Percentiles rank a stretch among this genome's conserved stretches.
These are phyloP conservation scores for Acanthosoma haemorrhoidale DNA, from an alignment of 2,888 invertebrate genomes.

Conservation along the genomic window DNA sequence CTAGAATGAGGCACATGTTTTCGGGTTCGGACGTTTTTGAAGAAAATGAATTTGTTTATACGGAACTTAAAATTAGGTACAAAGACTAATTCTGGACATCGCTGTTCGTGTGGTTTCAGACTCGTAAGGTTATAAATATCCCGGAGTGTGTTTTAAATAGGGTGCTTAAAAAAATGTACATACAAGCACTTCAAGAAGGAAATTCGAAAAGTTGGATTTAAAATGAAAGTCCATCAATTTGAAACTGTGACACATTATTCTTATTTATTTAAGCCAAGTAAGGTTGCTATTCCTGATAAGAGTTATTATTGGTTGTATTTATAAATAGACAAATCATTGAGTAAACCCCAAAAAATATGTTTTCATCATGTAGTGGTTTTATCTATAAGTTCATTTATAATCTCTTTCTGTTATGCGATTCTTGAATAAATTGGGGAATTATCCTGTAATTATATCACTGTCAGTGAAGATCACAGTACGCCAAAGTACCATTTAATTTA, in stretches of 20 bases:
- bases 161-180: conserved; percentile 19
- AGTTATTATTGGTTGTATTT: not conserved
- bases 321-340: conserved; percentile 9
- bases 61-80: conserved; percentile 19
- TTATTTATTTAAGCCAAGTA: conserved; percentile 4
- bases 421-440: too few species aligned
- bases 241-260: not conserved
- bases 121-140: conserved; percentile 29
- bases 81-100: conserved; percentile 14
- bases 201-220: not conserved
- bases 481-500: too few species aligned
- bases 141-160: conserved; percentile 17
- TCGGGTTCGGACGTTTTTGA: not conserved
- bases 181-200: not conserved
- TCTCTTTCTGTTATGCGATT: too few species aligned
- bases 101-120: conserved; percentile 25
- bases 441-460: too few species aligned
- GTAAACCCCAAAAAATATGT: too few species aligned
- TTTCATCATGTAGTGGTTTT: too few species aligned
- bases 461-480: too few species aligned
- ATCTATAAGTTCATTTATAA: too few species aligned
- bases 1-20: conserved; percentile 8
- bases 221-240: conserved; percentile 1
- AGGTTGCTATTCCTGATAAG: not conserved
- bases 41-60: conserved; percentile 17